Base-by-base conservation (phyloP, 2,888 invertebrate species). In the Pomacea canaliculata region DNA sequence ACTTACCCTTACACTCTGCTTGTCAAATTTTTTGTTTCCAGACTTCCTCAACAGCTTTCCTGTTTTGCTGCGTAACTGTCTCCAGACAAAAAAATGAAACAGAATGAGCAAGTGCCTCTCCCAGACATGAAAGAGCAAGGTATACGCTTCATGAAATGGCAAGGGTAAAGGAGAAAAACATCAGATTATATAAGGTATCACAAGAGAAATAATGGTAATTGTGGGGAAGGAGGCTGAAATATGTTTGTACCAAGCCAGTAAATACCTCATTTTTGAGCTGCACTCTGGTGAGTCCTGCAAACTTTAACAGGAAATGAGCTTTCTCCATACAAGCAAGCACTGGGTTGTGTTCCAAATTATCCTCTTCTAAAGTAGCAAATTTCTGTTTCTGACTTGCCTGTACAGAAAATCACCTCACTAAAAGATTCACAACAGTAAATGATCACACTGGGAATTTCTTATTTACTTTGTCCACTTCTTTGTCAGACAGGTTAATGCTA, bases 241-340 rank as follows among this genome's bases (percentile, higher is more conserved):
- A 37, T 37, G 37, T 37, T 37, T 37, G 37, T 5, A 37, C 37
- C 37, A 37, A 37, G 37, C 37, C 37, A 37, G 37, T 5, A 37
- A 16, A 63, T 82, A 88, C 89, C 85, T 88, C 88, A 62, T 85
- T 81, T 77, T 83, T 89, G 48, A 89, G 80, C 77, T 89, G 89
- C 19, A 87, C 81, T 78, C 88, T 88, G 13, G 87, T 87, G 49
- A 90, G 82, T 10, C 89, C 89, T 68, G 89, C 86, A 86, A 90
- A 90, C 78, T 86, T 87, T 62, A 90, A 79, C 48, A 90, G 81
- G 78, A 84, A 89, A 70, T 85, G 56, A 3, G 89, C 89, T 78
- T 90, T 90, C 71, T 71, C 71, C 27, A 70, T 69, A 51, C 68
- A 76, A 66, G n/a, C 70, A 46, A 76, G 51, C 59, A 76, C 70